Base-by-base conservation (phyloP, 92 coral and sea anemone genomes). In the Palythoa grandiflora region DNA sequence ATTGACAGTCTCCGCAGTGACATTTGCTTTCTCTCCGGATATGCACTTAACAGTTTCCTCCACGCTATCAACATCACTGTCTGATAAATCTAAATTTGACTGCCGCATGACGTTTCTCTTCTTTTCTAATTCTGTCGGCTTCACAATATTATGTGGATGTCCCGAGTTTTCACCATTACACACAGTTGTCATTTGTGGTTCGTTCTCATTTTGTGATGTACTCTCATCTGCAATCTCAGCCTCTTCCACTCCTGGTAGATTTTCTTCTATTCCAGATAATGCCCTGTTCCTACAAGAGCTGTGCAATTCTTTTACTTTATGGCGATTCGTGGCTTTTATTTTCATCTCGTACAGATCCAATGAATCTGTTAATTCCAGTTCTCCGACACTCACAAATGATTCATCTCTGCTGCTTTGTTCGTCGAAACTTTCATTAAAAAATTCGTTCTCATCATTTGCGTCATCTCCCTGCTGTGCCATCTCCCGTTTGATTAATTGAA, bases 321-420 rank as follows among this genome's bases (percentile, higher is more conserved):
- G 94, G 21, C 93, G 90, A 48, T 91, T 93, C 15, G 92, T 95
- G 2, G 93, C 92, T 83, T 95, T 95, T 61, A 95, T 89, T 52
- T 93, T 93, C 28, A 95, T 80, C 6, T 92, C 94, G 40, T 94
- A 94, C 76, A 97, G 83, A 20, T 97, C 98, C 38, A 97, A 77
- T 2, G 99, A 97, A 86, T 97, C 99, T 79, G 89, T 91, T 78
- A 97, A 90, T 51, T 95, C 91, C 50, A 97, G 66, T 77, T 93
- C 99, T 39, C 94, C 97, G 2, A 97, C 94, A 79, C 96, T 91
- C 61, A 97, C 96, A 68, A 94, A 90, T 47, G 95, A 96, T 21
- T 72, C 73, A 12, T 88, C 93, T 37, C 78, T 36, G 78, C 17
- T 38, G 35, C 72, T 16, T 13, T 35, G 2, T 11, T 28, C 89